A percentile compares a stretch with the other conserved stretches of the same genome.
Evolutionary conservation across 2,797 vertebrate species (phyloP).

Genomic region (Hephaestus fuliginosus): DNA sequence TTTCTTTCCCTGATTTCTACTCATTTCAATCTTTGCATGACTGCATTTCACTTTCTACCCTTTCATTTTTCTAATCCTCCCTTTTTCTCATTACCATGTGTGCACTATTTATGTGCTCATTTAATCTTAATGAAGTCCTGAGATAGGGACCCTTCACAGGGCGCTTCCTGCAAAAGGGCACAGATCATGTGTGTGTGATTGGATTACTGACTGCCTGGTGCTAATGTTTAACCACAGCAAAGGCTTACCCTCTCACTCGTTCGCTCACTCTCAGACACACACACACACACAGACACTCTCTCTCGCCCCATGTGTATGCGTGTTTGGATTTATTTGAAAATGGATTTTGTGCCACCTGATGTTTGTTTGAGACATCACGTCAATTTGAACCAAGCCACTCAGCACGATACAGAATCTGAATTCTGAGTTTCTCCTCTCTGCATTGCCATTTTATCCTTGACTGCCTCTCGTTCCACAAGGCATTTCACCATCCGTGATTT

Average conservation of each 20-base stretch:
- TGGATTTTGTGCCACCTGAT: constrained; percentile 77
- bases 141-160: constrained; percentile 75
- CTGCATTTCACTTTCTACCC: constrained; percentile 37
- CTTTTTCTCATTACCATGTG: constrained; percentile 72
- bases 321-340: constrained; percentile 65
- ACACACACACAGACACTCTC: background rate
- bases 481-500: constrained; percentile 31
- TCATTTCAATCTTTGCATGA: constrained; percentile 32
- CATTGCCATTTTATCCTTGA: constrained; percentile 49
- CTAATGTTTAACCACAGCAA: constrained; percentile 75
- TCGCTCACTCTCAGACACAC: background rate
- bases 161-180: constrained; percentile 86
- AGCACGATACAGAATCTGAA: constrained; percentile 54
- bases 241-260: constrained; percentile 49
- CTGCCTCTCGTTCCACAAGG: constrained; percentile 33
- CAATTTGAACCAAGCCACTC: constrained; percentile 69
- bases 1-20: constrained; percentile 10
- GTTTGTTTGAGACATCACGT: constrained; percentile 74
- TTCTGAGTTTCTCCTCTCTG: constrained; percentile 45
- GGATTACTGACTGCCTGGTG: constrained; percentile 84
- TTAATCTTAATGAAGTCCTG: constrained; percentile 85
- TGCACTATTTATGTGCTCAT: constrained; percentile 81
- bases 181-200: constrained; percentile 85
- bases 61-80: constrained; percentile 63
- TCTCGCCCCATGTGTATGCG: background rate